A percentile compares a stretch with the other conserved stretches of the same genome.
phyloP scores from a whole-genome alignment of 2,888 invertebrate genomes.

The Leucozona laternaria region DNA sequence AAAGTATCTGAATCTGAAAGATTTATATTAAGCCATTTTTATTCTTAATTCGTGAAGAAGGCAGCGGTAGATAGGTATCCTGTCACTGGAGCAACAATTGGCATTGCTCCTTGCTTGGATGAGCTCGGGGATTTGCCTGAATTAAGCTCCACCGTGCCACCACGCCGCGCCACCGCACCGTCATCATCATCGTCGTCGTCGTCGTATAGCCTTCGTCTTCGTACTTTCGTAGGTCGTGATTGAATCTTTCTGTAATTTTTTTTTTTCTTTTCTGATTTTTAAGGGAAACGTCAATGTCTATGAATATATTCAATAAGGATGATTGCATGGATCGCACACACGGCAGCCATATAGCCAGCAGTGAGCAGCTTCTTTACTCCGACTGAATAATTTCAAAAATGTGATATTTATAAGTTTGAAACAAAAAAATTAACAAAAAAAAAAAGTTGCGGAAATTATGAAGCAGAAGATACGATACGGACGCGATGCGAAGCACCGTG shows the following conservation, averaged over 20 bases:
- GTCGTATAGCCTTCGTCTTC: conserved; percentile 5
- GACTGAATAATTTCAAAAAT: conserved; percentile 67
- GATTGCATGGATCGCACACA: conserved; percentile 63
- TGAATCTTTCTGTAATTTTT: conserved; percentile 35
- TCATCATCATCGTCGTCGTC: neutral
- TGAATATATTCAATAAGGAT: conserved; percentile 67
- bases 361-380: conserved; percentile 18
- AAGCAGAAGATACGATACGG: conserved; percentile 47
- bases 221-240: conserved; percentile 56
- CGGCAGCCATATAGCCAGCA: conserved; percentile 12
- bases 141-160: conserved; percentile 29
- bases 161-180: conserved; percentile 11
- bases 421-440: conserved; percentile 10
- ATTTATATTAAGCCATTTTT: conserved; percentile 76
- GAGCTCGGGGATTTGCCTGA: conserved; percentile 65
- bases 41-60: conserved; percentile 74
- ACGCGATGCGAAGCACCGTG: conserved; percentile 43
- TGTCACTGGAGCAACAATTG: conserved; percentile 73
- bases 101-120: conserved; percentile 73
- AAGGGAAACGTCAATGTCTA: conserved; percentile 64
- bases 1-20: conserved; percentile 65
- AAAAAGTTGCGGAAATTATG: conserved; percentile 62
- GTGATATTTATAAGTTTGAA: conserved; percentile 73
- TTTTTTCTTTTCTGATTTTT: neutral
- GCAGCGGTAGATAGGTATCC: conserved; percentile 64